phyloP scores from a whole-genome alignment of 2,113 vertebrate genomes.

The Rhipidura dahli region DNA sequence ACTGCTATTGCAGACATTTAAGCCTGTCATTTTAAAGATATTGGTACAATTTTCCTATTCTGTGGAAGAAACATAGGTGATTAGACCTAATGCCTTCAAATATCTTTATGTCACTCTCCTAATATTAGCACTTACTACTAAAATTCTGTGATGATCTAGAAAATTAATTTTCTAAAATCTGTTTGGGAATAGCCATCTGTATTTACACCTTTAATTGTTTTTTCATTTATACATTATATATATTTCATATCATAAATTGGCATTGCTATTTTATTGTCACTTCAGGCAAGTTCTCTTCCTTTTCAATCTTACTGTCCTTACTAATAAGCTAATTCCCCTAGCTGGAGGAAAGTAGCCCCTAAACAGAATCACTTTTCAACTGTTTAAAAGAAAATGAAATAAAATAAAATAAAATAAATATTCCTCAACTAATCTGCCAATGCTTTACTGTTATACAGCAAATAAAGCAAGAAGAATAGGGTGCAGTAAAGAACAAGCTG shows the following conservation, averaged over 20 bases:
- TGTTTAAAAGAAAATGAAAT: neutral
- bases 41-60: conserved; percentile 59
- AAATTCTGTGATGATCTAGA: neutral
- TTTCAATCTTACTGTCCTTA: neutral
- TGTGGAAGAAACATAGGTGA: conserved; percentile 60
- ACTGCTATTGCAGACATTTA: conserved; percentile 53
- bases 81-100: conserved; percentile 59
- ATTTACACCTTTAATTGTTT: neutral
- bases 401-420: neutral
- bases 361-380: neutral
- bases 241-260: neutral
- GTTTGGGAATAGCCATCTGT: neutral
- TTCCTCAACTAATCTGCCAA: neutral
- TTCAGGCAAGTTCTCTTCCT: neutral
- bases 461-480: neutral
- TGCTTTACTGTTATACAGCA: neutral
- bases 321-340: neutral
- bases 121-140: conserved; percentile 17
- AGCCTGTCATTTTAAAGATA: conserved; percentile 67
- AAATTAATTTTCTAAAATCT: conserved; percentile 23
- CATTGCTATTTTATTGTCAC: neutral
- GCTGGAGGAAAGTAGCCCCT: neutral
- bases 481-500: neutral
- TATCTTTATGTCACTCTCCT: neutral
- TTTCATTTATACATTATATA: neutral